Base-by-base conservation (phyloP, 2,797 vertebrate genomes). In the Synanceia verrucosa region DNA sequence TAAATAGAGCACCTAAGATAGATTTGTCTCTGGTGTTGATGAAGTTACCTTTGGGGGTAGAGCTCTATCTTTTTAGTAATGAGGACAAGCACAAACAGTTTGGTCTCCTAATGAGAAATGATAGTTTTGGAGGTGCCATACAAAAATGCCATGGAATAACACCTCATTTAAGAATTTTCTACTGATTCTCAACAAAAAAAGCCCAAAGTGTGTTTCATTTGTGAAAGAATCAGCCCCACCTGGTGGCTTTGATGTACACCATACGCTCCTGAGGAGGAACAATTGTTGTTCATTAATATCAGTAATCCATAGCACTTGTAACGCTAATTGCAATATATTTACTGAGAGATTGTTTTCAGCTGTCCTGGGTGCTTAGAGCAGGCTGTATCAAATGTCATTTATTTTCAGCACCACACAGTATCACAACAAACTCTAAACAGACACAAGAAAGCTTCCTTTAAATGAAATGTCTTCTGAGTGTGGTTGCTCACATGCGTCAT, bases 1-100 rank as follows among this genome's bases (percentile, higher is more conserved):
- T 93, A 94, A 93, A 93, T 93, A 93, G 92, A 93, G 91, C 90
- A 91, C 86, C 91, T 88, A 90, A 93, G 92, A 93, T 86, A 93
- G 90, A 94, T 93, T 92, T 92, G 90, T 92, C 89, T 93, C 81
- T 72, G 84, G 89, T 91, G 91, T 92, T 93, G 91, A 92, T 92
- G 89, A 93, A 92, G 93, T 89, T 91, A 92, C 90, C 92, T 92
- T 90, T 90, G 84, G 92, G 91, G 90, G 85, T 83, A 83, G 73
- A 87, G 88, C 86, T 86, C 88, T 90, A 88, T 91, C 91, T 93
- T 92, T 93, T 92, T 93, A 92, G 92, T 93, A 93, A 93, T 93
- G 92, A 93, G 92, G 92, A 93, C 92, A 92, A 90, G 86, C 85
- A 65, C 89, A 87, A 91, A 91, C 91, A 86, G 86, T 91, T 93